A percentile compares a stretch with the other conserved stretches of the same genome.
These are phyloP conservation scores for Cochlearius cochlearius DNA, from an alignment of 2,113 vertebrate species.

Conservation along the genomic window DNA sequence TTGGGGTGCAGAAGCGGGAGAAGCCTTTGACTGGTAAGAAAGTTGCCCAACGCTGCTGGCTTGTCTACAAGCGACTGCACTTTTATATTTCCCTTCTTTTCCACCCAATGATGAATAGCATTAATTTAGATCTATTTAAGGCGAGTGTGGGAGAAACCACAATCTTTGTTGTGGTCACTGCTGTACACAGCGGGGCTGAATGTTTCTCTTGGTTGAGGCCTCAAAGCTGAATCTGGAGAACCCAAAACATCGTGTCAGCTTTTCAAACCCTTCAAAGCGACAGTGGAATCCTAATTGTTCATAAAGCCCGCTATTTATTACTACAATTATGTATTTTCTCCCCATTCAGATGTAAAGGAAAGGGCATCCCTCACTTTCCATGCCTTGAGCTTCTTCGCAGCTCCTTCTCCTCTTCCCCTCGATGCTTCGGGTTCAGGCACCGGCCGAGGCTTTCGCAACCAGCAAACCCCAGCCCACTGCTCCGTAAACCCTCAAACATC, in stretches of 20 bases:
- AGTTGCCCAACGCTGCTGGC: slow-evolving; percentile 73
- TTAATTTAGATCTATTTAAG: slow-evolving; percentile 91
- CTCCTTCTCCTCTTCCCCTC: slow-evolving; percentile 10
- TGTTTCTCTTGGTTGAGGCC: slow-evolving; percentile 75
- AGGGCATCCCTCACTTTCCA: background rate
- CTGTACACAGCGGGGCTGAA: slow-evolving; percentile 85
- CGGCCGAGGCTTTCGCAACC: background rate
- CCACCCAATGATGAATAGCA: slow-evolving; percentile 85
- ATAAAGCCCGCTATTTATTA: slow-evolving; percentile 68
- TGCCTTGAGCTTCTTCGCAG: background rate
- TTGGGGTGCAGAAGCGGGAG: background rate
- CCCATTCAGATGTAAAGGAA: slow-evolving; percentile 1
- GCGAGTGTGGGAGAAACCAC: slow-evolving; percentile 89
- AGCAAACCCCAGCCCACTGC: background rate
- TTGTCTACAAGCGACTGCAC: slow-evolving; percentile 70
- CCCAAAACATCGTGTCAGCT: slow-evolving; percentile 62
- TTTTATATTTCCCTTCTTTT: slow-evolving; percentile 82
- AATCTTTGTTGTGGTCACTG: slow-evolving; percentile 93
- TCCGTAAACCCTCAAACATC: background rate
- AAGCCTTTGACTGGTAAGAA: slow-evolving; percentile 51
- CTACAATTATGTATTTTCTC: slow-evolving; percentile 38
- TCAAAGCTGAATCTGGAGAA: slow-evolving; percentile 72
- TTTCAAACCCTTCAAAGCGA: slow-evolving; percentile 69
- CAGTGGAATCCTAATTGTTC: slow-evolving; percentile 68
- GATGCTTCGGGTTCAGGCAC: background rate